phyloP scores from a whole-genome alignment of 1,140 invertebrate genomes.

The Propsilocerus akamusi region DNA sequence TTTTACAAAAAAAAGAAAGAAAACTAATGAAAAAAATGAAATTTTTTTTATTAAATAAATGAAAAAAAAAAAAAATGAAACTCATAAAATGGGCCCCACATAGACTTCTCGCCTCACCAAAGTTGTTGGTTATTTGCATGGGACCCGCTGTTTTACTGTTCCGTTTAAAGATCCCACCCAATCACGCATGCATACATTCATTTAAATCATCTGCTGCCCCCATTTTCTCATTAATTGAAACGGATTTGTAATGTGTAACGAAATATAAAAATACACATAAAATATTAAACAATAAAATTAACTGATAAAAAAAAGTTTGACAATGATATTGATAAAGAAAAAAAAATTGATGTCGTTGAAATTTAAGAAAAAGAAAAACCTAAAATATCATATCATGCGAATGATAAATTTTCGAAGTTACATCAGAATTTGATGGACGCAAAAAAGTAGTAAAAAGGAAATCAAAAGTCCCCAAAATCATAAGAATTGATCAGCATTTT shows the following conservation, averaged over 20 bases:
- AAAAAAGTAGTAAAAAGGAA: no score
- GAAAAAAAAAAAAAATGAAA: conserved; percentile 35
- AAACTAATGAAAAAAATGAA: conserved; percentile 38
- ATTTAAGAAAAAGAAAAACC: no score
- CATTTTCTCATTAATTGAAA: neutral
- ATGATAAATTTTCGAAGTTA: no score
- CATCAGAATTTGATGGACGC: no score
- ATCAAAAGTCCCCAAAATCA: no score
- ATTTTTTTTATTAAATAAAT: conserved; percentile 54
- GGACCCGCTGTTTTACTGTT: neutral
- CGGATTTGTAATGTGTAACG: conserved; percentile 1
- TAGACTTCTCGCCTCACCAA: conserved; percentile 52
- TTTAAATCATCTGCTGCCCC: no score
- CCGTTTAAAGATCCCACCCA: neutral
- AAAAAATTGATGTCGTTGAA: no score
- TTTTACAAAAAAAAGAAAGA: conserved; percentile 50
- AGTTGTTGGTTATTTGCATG: conserved; percentile 13
- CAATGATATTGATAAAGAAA: no score
- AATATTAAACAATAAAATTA: no score
- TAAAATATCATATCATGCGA: no score
- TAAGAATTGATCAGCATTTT: no score
- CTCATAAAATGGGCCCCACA: conserved; percentile 63
- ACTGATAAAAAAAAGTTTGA: no score
- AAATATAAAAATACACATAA: neutral
- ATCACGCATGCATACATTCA: neutral